A percentile compares a stretch with the other conserved stretches of the same genome.
Evolutionary conservation across 2,113 vertebrate genomes (phyloP).

Genomic region (Butorides virescens): DNA sequence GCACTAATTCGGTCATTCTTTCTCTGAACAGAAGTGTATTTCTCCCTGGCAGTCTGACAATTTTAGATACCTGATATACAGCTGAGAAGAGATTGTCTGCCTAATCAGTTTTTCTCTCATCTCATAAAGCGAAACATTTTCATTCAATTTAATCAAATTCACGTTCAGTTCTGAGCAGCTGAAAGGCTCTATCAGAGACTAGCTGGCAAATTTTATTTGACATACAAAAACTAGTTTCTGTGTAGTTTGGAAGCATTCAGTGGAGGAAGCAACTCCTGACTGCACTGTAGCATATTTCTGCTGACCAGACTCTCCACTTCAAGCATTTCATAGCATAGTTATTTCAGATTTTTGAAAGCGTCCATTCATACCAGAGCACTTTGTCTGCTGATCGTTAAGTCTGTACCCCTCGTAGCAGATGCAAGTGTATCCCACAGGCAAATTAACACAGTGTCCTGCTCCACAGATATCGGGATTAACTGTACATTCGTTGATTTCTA

Average conservation of each 20-base stretch:
- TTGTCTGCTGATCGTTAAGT: slow-evolving; percentile 78
- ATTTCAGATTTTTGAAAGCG: neutral
- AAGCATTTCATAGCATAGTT: neutral
- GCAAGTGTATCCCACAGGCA: slow-evolving; percentile 88
- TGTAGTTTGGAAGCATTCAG: neutral
- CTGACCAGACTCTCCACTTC: neutral
- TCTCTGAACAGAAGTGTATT: neutral
- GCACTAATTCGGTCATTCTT: neutral
- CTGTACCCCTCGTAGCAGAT: slow-evolving; percentile 87
- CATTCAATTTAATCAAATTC: neutral
- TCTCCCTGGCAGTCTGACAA: neutral
- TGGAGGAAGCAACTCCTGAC: neutral
- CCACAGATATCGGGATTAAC: slow-evolving; percentile 92
- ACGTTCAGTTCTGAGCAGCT: neutral
- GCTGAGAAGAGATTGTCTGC: neutral
- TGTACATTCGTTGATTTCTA: slow-evolving; percentile 94
- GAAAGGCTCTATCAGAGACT: neutral
- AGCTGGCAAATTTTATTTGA: neutral
- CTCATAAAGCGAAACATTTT: neutral
- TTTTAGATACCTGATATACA: neutral
- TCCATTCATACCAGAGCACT: slow-evolving; percentile 85
- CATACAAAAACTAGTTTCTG: neutral
- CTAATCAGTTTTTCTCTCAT: neutral
- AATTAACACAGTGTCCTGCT: slow-evolving; percentile 89
- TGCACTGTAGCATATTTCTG: neutral